Evolutionary conservation across 2,797 vertebrate genomes (phyloP), one percentile per base, ranked within the genome.

Genomic region (Manis crassicaudata): DNA sequence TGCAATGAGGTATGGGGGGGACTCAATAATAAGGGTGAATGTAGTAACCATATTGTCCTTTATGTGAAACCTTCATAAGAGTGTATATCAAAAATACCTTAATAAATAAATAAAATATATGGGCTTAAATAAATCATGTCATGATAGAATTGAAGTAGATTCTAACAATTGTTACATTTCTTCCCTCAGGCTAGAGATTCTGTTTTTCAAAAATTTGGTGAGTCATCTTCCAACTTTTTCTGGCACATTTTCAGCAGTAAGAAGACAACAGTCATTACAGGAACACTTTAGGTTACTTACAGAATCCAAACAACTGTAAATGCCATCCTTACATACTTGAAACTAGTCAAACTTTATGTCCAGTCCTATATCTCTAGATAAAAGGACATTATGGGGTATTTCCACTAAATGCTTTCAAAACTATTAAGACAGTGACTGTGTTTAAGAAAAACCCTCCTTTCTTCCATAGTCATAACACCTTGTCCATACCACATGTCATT

Each of bases 401-500:
- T 88, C 67, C 27, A 25, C 13, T 52, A 58, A 67, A 88, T 46
- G 7, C 37, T 56, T 81, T 83, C 29, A 35, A 62, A 75, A 25
- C 46, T 18, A 58, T 56, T 65, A 70, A 29, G 16, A 50, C 6
- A 84, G 17, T 35, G 35, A 27, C 13, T 18, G 7, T 65, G 54
- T 70, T 84, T 35, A 23, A 68, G 27, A 62, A 77, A 35, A 10
- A 18, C 2, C 4, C 5, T 80, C 14, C 10, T 56, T 60, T 73
- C 37, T 75, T 37, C 25, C 20, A 1, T 14, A 25, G 20, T 60
- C 18, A 54, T 9, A 6, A 4, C 17, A 17, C 27, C 9, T 2
- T 35, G 50, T 40, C 29, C 29, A 60, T 0, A 0, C 50, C 20
- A 21, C 12, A 2, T 0, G 25, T 9, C 5, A 7, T 8, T 27